These are phyloP conservation scores for Rhopalosiphum nymphaeae DNA, from an alignment of 2,888 invertebrate genomes.

Conservation along the genomic window DNA sequence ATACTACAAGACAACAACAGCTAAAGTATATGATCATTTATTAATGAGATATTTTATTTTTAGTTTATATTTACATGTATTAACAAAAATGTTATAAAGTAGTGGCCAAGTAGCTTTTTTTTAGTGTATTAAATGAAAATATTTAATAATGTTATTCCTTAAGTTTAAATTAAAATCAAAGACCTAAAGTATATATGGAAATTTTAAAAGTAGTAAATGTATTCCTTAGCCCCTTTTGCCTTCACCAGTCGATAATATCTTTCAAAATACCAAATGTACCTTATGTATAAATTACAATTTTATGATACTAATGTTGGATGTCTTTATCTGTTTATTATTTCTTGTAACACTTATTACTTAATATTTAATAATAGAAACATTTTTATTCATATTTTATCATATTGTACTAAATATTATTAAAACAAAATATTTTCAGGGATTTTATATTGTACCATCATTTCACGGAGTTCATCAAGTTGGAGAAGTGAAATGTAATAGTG, in stretches of 20 bases:
- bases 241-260: background rate
- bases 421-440: constrained; percentile 75
- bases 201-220: too few relatives aligned
- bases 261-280: background rate
- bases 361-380: background rate
- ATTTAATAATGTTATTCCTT: too few relatives aligned
- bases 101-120: too few relatives aligned
- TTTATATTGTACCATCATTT: constrained; percentile 88
- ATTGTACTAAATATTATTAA: background rate
- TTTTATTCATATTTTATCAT: background rate
- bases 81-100: too few relatives aligned
- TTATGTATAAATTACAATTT: background rate
- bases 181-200: too few relatives aligned
- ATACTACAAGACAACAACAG: too few relatives aligned
- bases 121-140: too few relatives aligned
- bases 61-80: too few relatives aligned
- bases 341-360: background rate
- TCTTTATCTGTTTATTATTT: background rate
- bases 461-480: constrained; percentile 84
- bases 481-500: constrained; percentile 90
- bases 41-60: too few relatives aligned
- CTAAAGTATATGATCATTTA: too few relatives aligned
- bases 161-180: too few relatives aligned
- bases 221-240: too few relatives aligned
- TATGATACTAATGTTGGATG: background rate